Evolutionary conservation across 1,140 invertebrate species (phyloP).

Genomic region (Heliconius congener): DNA sequence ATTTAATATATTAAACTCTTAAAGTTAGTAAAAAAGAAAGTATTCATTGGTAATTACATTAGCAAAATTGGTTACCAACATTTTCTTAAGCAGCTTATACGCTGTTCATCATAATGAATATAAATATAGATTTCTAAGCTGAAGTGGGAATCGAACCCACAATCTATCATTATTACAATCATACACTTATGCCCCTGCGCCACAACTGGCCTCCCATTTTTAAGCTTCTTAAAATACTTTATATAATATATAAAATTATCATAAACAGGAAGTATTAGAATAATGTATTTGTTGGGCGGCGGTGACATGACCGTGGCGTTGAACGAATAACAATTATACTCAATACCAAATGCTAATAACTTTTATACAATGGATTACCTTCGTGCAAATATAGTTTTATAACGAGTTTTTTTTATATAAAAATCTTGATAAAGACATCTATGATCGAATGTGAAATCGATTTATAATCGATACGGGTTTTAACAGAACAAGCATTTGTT

Average conservation of each 20-base stretch:
- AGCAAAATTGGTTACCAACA: no score
- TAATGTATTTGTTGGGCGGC: constrained; percentile 26
- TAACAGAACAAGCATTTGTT: background rate
- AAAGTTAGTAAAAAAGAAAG: no score
- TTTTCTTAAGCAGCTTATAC: no score
- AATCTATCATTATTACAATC: no score
- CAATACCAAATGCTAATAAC: constrained; percentile 18
- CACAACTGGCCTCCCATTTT: no score
- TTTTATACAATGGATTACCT: constrained; percentile 14
- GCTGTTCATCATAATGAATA: no score
- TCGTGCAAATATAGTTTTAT: constrained; percentile 25
- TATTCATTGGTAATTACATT: no score
- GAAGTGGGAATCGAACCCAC: no score
- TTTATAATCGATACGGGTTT: constrained; percentile 10
- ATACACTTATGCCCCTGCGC: no score
- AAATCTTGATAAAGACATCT: constrained; percentile 13
- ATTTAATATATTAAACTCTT: no score
- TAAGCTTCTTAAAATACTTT: no score
- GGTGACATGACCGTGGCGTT: constrained; percentile 21
- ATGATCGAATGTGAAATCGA: constrained; percentile 13
- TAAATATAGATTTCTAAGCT: no score
- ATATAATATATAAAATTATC: background rate
- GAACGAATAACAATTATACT: constrained; percentile 23
- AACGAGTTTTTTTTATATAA: constrained; percentile 2
- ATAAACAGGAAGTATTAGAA: constrained; percentile 17